phyloP scores from a whole-genome alignment of 2,888 invertebrate species.

The Drosophila mettleri region DNA sequence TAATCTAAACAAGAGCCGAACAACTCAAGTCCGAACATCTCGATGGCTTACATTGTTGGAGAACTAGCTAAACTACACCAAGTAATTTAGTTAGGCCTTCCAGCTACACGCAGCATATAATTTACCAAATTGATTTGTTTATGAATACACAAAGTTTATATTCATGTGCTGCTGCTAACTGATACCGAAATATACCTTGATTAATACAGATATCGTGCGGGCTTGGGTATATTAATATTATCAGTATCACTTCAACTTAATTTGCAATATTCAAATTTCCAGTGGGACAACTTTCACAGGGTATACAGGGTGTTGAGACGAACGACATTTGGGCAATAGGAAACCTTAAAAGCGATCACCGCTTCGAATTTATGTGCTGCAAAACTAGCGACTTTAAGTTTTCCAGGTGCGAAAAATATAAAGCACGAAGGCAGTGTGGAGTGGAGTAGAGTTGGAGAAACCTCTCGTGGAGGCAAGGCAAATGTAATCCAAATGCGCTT shows the following conservation, averaged over 20 bases:
- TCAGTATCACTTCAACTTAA: not conserved
- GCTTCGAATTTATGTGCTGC: conserved; percentile 71
- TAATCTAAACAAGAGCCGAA: conserved; percentile 46
- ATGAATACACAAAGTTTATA: not conserved
- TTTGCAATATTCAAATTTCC: not conserved
- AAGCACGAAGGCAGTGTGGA: not conserved
- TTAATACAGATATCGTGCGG: not conserved
- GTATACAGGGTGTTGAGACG: conserved; percentile 5
- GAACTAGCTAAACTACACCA: not conserved
- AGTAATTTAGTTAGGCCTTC: not conserved
- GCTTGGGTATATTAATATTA: not conserved
- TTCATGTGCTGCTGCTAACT: not conserved
- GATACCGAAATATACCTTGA: no score
- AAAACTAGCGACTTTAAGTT: conserved; percentile 71
- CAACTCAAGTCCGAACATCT: conserved; percentile 51
- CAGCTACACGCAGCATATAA: not conserved
- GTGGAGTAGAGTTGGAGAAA: conserved; percentile 3
- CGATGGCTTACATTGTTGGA: conserved; percentile 9
- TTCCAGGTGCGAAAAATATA: conserved; percentile 59
- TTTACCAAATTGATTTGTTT: conserved; percentile 1
- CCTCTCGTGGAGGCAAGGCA: conserved; percentile 26
- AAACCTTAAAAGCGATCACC: conserved; percentile 60
- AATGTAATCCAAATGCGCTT: conserved; percentile 44
- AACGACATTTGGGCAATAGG: conserved; percentile 22
- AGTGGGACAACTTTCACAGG: not conserved